These are phyloP conservation scores for Ciconia maguari DNA, from an alignment of 2,113 vertebrate species.

Conservation along the genomic window DNA sequence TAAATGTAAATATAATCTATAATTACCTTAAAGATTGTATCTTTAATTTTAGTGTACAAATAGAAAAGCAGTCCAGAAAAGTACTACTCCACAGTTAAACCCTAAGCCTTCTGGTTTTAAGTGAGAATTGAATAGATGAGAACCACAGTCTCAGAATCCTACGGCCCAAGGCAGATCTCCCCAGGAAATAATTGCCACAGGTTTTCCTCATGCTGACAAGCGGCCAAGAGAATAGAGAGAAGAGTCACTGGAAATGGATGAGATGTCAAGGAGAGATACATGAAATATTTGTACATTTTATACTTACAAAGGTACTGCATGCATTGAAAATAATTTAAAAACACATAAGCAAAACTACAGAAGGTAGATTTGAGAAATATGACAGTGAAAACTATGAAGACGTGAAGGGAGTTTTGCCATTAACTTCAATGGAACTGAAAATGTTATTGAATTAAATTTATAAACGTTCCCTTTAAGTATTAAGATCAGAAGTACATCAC, in stretches of 20 bases:
- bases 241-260: neutral
- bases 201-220: neutral
- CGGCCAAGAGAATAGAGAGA: neutral
- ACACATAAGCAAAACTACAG: neutral
- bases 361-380: neutral
- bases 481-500: neutral
- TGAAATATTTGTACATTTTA: neutral
- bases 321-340: neutral
- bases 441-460: neutral
- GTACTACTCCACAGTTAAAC: neutral
- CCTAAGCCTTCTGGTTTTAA: neutral
- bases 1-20: neutral
- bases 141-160: neutral
- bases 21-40: neutral
- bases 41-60: neutral
- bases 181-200: slow-evolving; percentile 2
- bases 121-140: neutral
- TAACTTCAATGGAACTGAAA: neutral
- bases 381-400: neutral
- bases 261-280: neutral
- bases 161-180: neutral
- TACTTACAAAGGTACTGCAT: neutral
- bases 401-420: neutral
- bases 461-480: neutral
- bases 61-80: neutral